Evolutionary conservation across 2,113 vertebrate species (phyloP), one percentile per base, ranked within the genome.

Genomic region (Agelaius phoeniceus): DNA sequence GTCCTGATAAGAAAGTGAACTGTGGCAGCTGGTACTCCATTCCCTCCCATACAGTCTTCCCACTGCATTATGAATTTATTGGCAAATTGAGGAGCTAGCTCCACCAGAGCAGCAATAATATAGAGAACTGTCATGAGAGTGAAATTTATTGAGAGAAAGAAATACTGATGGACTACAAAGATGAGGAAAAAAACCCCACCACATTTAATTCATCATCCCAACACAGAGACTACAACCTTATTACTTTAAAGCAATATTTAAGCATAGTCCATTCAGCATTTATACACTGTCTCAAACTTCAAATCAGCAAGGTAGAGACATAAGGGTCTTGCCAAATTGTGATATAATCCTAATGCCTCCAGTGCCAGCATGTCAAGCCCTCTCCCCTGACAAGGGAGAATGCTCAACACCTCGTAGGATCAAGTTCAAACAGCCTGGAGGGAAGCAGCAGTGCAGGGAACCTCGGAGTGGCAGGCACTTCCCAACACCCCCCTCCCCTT

Each of bases 131-230:
- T 41, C 75, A 49, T 7, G 10, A 81, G 10, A 83, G 39, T 58
- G 30, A 89, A 84, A 81, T 81, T 79, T 82, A 90, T 61, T 39
- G 49, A 59, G 57, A 80, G 37, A 74, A 84, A 89, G 55, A 93
- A 96, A 95, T 81, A 68, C 26, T 78, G 61, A 92, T 27, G 68
- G 73, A 69, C 84, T 94, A 83, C 37, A 67, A 91, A 80, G 67
- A 57, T 24, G 41, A 84, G 26, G 31, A 6, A 43, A 76, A 76
- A 37, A 55, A 1, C 1, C 28, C 54, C 33, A 69, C 4, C 41
- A 49, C 39, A 67, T 74, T 88, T 84, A 77, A 81, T 77, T 84
- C 52, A 90, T 73, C 43, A 63, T 44, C 57, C 35, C 61, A 87
- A 78, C 48, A 87, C 18, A 46, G 55, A 86, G 82, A 77, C 52